Percentiles rank a stretch among this genome's conserved stretches.
These are phyloP conservation scores for Julus scandinavius DNA, from an alignment of 2,888 invertebrate genomes.

Conservation along the genomic window DNA sequence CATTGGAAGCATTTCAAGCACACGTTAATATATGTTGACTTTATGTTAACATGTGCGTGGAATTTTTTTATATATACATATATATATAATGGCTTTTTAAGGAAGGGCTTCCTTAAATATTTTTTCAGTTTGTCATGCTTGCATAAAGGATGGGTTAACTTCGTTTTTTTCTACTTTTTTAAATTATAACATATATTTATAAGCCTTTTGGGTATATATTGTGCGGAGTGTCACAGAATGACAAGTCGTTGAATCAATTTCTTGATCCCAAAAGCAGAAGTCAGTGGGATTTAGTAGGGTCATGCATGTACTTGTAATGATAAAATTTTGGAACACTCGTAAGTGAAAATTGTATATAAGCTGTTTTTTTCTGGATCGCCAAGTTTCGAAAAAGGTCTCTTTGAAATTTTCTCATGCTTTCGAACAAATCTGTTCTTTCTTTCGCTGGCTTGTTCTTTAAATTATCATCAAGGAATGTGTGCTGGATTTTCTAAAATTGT, in stretches of 20 bases:
- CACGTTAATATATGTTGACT: not conserved
- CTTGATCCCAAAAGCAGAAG: not conserved
- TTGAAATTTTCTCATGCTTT: not conserved
- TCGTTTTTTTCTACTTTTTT: not conserved
- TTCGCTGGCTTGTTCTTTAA: no score
- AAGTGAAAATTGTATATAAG: not conserved
- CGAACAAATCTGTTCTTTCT: no score
- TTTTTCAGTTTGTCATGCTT: not conserved
- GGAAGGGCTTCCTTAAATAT: constrained; percentile 40
- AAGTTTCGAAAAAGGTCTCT: not conserved
- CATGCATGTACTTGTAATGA: not conserved
- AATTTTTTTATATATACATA: not conserved
- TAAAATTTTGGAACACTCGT: not conserved
- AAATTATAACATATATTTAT: constrained; percentile 16
- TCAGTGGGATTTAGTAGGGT: not conserved
- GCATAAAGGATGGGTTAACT: not conserved
- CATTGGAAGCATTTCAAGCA: constrained; percentile 12
- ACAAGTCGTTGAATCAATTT: not conserved
- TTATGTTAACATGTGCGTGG: not conserved
- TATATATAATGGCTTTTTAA: constrained; percentile 6
- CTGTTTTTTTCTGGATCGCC: not conserved
- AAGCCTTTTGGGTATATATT: not conserved
- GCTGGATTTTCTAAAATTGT: no score
- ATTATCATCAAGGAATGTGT: no score
- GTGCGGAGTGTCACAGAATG: not conserved